A percentile compares a stretch with the other conserved stretches of the same genome.
Evolutionary conservation across 2,888 invertebrate species (phyloP).

Genomic region (Aspidiotus rigidus): DNA sequence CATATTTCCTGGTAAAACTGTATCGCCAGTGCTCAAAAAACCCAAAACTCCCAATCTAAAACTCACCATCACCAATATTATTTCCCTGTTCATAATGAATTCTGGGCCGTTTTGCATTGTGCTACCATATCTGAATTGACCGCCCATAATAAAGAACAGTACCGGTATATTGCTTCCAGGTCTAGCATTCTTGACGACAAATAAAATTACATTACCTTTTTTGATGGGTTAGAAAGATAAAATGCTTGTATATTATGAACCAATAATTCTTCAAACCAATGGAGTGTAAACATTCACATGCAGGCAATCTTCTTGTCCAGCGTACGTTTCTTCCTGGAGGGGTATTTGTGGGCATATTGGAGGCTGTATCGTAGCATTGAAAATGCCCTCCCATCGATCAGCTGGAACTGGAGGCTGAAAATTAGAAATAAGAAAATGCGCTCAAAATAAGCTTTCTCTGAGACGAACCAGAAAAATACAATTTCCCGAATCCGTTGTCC

Average conservation of each 20-base stretch:
- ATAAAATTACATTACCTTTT: too few relatives aligned
- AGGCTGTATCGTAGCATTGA: not conserved
- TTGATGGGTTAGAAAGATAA: too few relatives aligned
- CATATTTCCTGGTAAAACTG: slow-evolving; percentile 41
- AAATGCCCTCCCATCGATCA: not conserved
- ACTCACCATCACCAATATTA: slow-evolving; percentile 43
- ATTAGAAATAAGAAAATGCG: too few relatives aligned
- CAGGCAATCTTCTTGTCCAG: slow-evolving; percentile 50
- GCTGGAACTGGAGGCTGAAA: slow-evolving; percentile 1
- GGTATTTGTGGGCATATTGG: not conserved
- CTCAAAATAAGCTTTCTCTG: too few relatives aligned
- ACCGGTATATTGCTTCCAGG: not conserved
- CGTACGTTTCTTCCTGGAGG: slow-evolving; percentile 41
- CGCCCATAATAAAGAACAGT: not conserved
- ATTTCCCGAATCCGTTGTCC: too few relatives aligned
- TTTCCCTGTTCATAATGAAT: slow-evolving; percentile 34
- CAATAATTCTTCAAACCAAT: slow-evolving; percentile 38
- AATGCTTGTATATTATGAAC: too few relatives aligned
- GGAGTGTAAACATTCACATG: slow-evolving; percentile 47
- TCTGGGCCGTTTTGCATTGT: not conserved
- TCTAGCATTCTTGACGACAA: slow-evolving; percentile 6
- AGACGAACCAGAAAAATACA: too few relatives aligned
- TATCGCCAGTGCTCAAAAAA: slow-evolving; percentile 40
- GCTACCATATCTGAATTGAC: not conserved
- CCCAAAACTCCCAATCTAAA: slow-evolving; percentile 43